Percentiles rank a stretch among this genome's conserved stretches.
Evolutionary conservation across 2,113 vertebrate genomes (phyloP).

Genomic region (Phaethornis superciliosus): DNA sequence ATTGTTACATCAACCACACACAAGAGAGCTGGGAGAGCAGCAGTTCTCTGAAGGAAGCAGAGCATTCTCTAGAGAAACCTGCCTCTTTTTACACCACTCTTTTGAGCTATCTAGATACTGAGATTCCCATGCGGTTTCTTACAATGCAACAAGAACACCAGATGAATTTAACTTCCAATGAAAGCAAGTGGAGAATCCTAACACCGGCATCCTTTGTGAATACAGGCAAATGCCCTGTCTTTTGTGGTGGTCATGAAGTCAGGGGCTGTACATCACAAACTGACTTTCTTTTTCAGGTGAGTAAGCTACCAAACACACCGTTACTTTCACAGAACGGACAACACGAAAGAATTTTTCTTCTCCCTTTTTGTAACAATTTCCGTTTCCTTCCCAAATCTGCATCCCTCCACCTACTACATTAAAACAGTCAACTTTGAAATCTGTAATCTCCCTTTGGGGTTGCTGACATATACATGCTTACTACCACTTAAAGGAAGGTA

Average conservation of each 20-base stretch:
- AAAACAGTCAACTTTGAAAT: not conserved
- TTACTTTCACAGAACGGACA: not conserved
- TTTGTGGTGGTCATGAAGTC: not conserved
- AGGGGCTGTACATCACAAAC: not conserved
- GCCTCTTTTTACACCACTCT: not conserved
- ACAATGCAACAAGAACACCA: not conserved
- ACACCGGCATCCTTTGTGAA: not conserved
- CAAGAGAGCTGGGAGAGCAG: not conserved
- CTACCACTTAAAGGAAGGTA: not conserved
- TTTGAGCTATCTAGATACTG: not conserved
- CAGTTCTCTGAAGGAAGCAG: not conserved
- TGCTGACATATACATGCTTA: not conserved
- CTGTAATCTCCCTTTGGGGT: not conserved
- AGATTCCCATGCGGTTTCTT: not conserved
- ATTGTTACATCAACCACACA: not conserved
- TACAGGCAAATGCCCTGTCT: not conserved
- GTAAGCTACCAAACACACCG: not conserved
- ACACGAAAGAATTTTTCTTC: not conserved
- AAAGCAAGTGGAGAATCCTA: not conserved
- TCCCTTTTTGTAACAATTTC: not conserved
- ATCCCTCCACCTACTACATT: not conserved
- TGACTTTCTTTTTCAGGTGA: not conserved
- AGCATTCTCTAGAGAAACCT: not conserved
- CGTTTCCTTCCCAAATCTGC: not conserved
- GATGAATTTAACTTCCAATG: not conserved